A percentile compares a stretch with the other conserved stretches of the same genome.
These are phyloP conservation scores for Scotopteryx bipunctaria DNA, from an alignment of 2,888 invertebrate species.

Conservation along the genomic window DNA sequence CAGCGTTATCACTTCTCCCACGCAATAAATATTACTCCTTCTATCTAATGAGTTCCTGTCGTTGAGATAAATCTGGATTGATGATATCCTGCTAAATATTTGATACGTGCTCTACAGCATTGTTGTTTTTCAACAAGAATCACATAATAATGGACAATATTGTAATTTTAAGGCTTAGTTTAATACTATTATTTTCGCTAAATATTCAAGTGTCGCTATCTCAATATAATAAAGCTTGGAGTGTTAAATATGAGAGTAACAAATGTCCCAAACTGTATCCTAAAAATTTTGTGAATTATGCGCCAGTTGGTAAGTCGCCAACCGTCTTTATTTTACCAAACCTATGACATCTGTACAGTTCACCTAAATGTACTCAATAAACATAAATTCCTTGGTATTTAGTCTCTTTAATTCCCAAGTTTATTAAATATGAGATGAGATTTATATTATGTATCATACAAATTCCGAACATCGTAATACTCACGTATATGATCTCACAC, in stretches of 20 bases:
- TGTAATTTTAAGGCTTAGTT: constrained; percentile 39
- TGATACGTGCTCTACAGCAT: constrained; percentile 4
- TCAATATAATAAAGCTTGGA: constrained; percentile 74
- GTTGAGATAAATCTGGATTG: constrained; percentile 10
- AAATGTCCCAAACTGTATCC: constrained; percentile 82
- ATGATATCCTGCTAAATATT: constrained; percentile 13
- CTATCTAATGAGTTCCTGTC: constrained; percentile 27
- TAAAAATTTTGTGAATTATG: constrained; percentile 80
- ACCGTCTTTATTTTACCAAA: too few relatives aligned
- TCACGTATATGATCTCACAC: too few relatives aligned
- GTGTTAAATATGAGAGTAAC: constrained; percentile 75
- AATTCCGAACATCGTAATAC: too few relatives aligned
- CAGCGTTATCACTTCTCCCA: constrained; percentile 18
- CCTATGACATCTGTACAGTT: too few relatives aligned
- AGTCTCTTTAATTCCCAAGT: too few relatives aligned
- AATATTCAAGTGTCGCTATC: constrained; percentile 57
- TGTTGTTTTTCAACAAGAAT: constrained; percentile 20
- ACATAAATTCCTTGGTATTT: too few relatives aligned
- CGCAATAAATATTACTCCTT: constrained; percentile 17
- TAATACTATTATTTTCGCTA: constrained; percentile 53
- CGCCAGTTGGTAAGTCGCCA: constrained; percentile 78
- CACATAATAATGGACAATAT: constrained; percentile 46
- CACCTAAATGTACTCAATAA: too few relatives aligned
- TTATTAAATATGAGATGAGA: too few relatives aligned
- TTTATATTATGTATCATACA: too few relatives aligned